phyloP scores from a whole-genome alignment of 1,140 invertebrate species.

The Subanguina moxae region DNA sequence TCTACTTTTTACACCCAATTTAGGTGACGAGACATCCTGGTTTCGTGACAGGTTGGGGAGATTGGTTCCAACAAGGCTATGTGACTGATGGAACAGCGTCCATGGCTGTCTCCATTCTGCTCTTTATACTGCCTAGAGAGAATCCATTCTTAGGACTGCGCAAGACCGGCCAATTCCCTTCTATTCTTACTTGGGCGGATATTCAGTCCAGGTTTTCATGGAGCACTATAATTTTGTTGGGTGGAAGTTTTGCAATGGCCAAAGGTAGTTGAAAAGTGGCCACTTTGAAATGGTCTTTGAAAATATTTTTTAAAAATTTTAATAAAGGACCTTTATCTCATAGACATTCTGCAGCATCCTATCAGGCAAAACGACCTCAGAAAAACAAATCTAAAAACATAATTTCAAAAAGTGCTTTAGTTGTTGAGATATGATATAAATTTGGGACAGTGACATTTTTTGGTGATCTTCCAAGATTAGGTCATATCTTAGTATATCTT shows the following conservation, averaged over 20 bases:
- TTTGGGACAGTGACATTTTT: too few relatives aligned
- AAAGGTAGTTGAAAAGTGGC: slow-evolving; percentile 13
- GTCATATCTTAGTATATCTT: too few relatives aligned
- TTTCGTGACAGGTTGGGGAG: slow-evolving; percentile 72
- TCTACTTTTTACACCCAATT: neutral
- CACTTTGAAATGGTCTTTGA: too few relatives aligned
- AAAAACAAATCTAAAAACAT: too few relatives aligned
- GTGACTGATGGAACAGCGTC: slow-evolving; percentile 61
- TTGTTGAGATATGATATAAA: too few relatives aligned
- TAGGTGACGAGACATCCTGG: slow-evolving; percentile 74
- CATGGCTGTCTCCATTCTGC: slow-evolving; percentile 60
- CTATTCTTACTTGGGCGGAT: slow-evolving; percentile 41
- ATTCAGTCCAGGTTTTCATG: slow-evolving; percentile 46
- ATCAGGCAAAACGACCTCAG: too few relatives aligned
- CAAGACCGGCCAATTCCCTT: slow-evolving; percentile 7
- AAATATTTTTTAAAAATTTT: too few relatives aligned
- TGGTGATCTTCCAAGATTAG: too few relatives aligned
- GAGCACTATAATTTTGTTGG: slow-evolving; percentile 46
- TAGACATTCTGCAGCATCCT: too few relatives aligned
- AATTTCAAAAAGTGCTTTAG: too few relatives aligned
- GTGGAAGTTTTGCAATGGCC: slow-evolving; percentile 53
- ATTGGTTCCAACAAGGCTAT: slow-evolving; percentile 50
- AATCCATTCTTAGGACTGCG: slow-evolving; percentile 16
- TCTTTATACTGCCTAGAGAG: slow-evolving; percentile 60
- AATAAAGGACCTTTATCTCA: too few relatives aligned